Conservation (phyloP, 2,888 invertebrate species). For the Mimas tiliae region DNA sequence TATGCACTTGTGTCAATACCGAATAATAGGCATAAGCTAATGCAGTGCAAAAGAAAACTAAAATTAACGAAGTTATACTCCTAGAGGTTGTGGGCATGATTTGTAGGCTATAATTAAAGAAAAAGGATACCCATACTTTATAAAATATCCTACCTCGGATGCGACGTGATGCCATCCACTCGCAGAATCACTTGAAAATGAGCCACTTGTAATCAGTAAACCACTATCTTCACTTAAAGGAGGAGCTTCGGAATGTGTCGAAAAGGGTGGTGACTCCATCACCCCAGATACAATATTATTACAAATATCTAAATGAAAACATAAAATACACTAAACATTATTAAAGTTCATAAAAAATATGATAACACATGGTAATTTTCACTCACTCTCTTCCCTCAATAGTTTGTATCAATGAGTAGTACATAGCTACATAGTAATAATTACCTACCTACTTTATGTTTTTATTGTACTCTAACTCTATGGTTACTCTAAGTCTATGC, state of each 20-base stretch:
- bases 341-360: constrained; percentile 48
- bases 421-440: neutral
- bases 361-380: constrained; percentile 36
- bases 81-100: neutral
- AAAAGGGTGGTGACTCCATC: constrained; percentile 92
- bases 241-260: constrained; percentile 89
- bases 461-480: no score
- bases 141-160: constrained; percentile 84
- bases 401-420: neutral
- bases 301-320: constrained; percentile 48
- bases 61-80: no score
- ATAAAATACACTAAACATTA: constrained; percentile 52
- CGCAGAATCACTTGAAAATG: constrained; percentile 90
- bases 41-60: constrained; percentile 3
- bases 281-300: constrained; percentile 46
- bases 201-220: constrained; percentile 89
- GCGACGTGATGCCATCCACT: constrained; percentile 87
- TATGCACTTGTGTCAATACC: neutral
- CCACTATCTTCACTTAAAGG: constrained; percentile 91
- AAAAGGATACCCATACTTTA: neutral
- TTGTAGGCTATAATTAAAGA: constrained; percentile 18
- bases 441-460: no score
- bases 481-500: no score
- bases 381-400: constrained; percentile 4
- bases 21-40: neutral